A percentile compares a stretch with the other conserved stretches of the same genome.
These are phyloP conservation scores for Phrynocephalus forsythii DNA, from an alignment of 2,797 vertebrate species.

Conservation along the genomic window DNA sequence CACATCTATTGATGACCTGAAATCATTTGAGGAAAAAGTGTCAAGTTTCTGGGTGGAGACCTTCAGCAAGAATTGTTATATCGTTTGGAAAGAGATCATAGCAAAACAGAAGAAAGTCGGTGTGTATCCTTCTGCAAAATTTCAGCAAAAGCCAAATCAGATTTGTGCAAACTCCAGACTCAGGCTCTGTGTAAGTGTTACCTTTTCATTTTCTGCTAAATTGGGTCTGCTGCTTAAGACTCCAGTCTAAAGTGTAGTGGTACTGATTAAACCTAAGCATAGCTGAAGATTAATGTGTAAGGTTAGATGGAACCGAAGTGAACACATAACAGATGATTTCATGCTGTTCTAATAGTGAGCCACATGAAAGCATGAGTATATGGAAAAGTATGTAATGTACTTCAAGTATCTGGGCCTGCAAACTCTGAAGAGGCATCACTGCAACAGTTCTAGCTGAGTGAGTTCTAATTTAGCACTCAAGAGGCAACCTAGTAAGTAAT, in stretches of 20 bases:
- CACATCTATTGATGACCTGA: background rate
- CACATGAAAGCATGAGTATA: constrained; percentile 65
- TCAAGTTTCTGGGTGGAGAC: background rate
- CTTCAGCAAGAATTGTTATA: background rate
- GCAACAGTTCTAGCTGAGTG: constrained; percentile 68
- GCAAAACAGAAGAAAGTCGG: background rate
- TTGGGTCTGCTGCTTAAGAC: constrained; percentile 23
- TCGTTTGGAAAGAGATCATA: background rate
- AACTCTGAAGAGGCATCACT: constrained; percentile 63
- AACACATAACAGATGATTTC: constrained; percentile 69
- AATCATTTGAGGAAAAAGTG: background rate
- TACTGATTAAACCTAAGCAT: constrained; percentile 66
- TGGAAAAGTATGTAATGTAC: constrained; percentile 65
- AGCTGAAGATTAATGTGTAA: constrained; percentile 54
- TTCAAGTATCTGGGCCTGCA: constrained; percentile 61
- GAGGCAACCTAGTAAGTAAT: constrained; percentile 76
- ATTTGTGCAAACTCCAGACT: constrained; percentile 6
- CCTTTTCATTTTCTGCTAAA: constrained; percentile 39
- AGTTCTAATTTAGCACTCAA: constrained; percentile 75
- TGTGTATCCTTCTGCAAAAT: background rate
- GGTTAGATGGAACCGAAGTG: constrained; percentile 63
- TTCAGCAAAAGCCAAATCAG: constrained; percentile 1
- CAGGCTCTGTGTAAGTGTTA: constrained; percentile 18
- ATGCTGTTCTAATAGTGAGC: constrained; percentile 73
- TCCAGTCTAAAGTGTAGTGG: constrained; percentile 57